Conservation (phyloP, 2,797 vertebrate species). For the Sternotherus odoratus region DNA sequence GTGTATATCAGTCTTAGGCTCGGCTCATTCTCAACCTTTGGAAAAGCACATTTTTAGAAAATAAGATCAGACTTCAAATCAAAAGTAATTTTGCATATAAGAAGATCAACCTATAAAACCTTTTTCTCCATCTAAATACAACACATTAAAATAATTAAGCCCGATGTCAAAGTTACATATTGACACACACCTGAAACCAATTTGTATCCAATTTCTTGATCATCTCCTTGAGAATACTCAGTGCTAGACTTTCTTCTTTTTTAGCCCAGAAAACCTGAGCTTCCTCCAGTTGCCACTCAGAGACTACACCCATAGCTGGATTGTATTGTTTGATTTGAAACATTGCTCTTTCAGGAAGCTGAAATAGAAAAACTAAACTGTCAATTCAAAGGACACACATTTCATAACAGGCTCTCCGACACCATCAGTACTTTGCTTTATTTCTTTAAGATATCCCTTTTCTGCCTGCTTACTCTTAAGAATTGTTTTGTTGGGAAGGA, state of each 20-base stretch:
- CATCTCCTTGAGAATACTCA: constrained; percentile 91
- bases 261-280: constrained; percentile 97
- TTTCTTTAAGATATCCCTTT: not conserved
- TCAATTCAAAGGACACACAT: not conserved
- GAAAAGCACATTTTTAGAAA: not conserved
- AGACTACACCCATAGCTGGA: constrained; percentile 72
- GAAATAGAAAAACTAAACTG: constrained; percentile 53
- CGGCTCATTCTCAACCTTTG: constrained; percentile 85
- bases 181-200: constrained; percentile 74
- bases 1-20: constrained; percentile 84
- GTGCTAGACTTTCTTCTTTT: constrained; percentile 91
- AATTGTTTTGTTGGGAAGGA: not conserved
- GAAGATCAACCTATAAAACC: not conserved
- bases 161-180: not conserved
- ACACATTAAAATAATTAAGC: not conserved
- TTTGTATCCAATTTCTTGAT: constrained; percentile 87
- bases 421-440: not conserved
- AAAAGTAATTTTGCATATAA: not conserved
- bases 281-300: constrained; percentile 95
- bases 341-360: constrained; percentile 94
- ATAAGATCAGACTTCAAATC: not conserved
- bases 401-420: not conserved
- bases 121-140: not conserved
- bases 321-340: constrained; percentile 91
- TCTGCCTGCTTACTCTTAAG: not conserved